Percentiles rank a stretch among this genome's conserved stretches.
Evolutionary conservation across 2,888 invertebrate species (phyloP).

Genomic region (Amaurobius ferox): DNA sequence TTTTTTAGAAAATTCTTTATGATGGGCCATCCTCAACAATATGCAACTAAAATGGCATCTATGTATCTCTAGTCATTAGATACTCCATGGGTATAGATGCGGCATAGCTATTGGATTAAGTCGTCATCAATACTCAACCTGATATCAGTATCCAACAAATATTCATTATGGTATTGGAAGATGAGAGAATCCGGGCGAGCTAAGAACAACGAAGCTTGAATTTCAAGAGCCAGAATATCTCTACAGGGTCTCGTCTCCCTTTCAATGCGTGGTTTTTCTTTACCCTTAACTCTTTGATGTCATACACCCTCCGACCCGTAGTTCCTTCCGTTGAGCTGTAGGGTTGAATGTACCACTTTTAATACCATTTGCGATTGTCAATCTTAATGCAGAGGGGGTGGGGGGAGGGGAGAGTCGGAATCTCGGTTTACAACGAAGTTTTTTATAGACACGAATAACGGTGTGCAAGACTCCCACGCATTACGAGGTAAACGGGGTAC

Average conservation of each 20-base stretch:
- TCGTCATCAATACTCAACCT: not conserved
- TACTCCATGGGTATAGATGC: too few species aligned
- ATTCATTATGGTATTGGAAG: not conserved
- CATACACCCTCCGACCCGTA: slow-evolving; percentile 58
- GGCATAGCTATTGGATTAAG: too few species aligned
- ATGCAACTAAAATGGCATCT: too few species aligned
- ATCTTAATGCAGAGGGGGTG: slow-evolving; percentile 28
- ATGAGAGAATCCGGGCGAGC: slow-evolving; percentile 7
- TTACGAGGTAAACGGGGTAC: slow-evolving; percentile 27
- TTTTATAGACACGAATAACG: slow-evolving; percentile 17
- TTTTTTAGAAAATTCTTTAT: too few species aligned
- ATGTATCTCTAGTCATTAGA: too few species aligned
- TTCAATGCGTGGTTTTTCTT: slow-evolving; percentile 37
- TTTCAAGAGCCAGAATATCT: slow-evolving; percentile 65
- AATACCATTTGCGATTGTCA: slow-evolving; percentile 67
- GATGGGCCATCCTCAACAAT: too few species aligned
- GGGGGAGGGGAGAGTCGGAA: not conserved
- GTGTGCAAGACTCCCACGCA: slow-evolving; percentile 45
- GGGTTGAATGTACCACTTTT: slow-evolving; percentile 65
- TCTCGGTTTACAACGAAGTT: not conserved
- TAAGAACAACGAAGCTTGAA: slow-evolving; percentile 61
- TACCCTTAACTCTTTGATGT: slow-evolving; percentile 61
- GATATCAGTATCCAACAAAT: not conserved
- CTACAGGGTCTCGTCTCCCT: slow-evolving; percentile 53
- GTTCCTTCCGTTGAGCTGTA: slow-evolving; percentile 65